Conservation (phyloP, 2,113 vertebrate species). For the Phyllopteryx taeniolatus region DNA sequence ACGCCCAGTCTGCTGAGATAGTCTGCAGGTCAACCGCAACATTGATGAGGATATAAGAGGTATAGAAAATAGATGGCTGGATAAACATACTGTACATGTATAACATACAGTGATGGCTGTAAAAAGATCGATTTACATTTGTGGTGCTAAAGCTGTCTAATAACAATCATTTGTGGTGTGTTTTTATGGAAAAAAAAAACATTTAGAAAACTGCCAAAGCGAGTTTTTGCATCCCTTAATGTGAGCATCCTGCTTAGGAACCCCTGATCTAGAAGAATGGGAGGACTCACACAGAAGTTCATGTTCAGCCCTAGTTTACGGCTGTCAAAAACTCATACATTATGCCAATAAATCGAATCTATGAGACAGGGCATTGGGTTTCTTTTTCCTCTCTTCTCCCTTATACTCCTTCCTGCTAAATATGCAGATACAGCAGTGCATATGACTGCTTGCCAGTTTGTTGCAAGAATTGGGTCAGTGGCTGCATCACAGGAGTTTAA, state of each 20-base stretch:
- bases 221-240: background rate
- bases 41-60: background rate
- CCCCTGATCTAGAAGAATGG: background rate
- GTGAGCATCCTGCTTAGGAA: background rate
- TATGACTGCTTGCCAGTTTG: constrained; percentile 24
- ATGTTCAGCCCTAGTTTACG: constrained; percentile 34
- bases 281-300: constrained; percentile 27
- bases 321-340: constrained; percentile 13
- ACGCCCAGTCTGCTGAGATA: background rate
- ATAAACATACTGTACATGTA: background rate
- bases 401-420: constrained; percentile 37
- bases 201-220: background rate
- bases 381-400: background rate
- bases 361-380: constrained; percentile 33
- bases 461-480: constrained; percentile 62
- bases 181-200: background rate
- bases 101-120: background rate
- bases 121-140: background rate
- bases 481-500: constrained; percentile 43
- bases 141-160: background rate
- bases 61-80: background rate
- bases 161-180: background rate
- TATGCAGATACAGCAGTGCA: constrained; percentile 54
- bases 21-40: background rate
- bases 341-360: constrained; percentile 24